Evolutionary conservation across 2,113 vertebrate genomes (phyloP).

Genomic region (Perca fluviatilis): DNA sequence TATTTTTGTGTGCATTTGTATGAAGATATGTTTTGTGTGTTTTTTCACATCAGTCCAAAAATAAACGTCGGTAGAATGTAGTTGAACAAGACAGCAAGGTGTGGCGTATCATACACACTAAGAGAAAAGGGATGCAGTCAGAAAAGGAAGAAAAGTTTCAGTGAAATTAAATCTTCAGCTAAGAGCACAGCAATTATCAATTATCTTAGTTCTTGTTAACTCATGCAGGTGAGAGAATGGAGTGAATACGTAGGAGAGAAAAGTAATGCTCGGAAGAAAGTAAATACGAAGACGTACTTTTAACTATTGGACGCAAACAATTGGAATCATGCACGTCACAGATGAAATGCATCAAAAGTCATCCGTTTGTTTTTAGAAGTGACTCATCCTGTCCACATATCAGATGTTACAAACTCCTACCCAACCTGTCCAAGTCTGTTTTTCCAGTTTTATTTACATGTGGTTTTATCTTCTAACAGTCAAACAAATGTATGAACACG

Average conservation of each 20-base stretch:
- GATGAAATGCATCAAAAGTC: background rate
- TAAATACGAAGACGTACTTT: background rate
- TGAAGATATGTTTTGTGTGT: constrained; percentile 11
- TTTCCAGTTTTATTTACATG: constrained; percentile 7
- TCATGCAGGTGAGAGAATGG: constrained; percentile 1
- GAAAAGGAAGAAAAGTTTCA: background rate
- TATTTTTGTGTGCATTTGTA: background rate
- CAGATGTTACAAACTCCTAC: background rate
- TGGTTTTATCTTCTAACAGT: background rate
- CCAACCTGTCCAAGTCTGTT: background rate
- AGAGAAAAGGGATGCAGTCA: background rate
- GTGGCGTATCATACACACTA: constrained; percentile 6
- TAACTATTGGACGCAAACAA: background rate
- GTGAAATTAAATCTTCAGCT: background rate
- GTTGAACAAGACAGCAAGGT: constrained; percentile 73
- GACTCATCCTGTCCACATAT: background rate
- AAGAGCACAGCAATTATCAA: background rate
- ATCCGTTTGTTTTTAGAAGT: background rate
- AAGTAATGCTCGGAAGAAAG: background rate
- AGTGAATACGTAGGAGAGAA: background rate
- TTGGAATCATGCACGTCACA: background rate
- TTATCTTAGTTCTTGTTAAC: constrained; percentile 1
- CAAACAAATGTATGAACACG: background rate
- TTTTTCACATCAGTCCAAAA: constrained; percentile 4
- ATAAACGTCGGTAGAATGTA: constrained; percentile 68